Percentiles rank a stretch among this genome's conserved stretches.
Conservation (phyloP, 2,888 invertebrate species). For the Hyalella azteca region DNA sequence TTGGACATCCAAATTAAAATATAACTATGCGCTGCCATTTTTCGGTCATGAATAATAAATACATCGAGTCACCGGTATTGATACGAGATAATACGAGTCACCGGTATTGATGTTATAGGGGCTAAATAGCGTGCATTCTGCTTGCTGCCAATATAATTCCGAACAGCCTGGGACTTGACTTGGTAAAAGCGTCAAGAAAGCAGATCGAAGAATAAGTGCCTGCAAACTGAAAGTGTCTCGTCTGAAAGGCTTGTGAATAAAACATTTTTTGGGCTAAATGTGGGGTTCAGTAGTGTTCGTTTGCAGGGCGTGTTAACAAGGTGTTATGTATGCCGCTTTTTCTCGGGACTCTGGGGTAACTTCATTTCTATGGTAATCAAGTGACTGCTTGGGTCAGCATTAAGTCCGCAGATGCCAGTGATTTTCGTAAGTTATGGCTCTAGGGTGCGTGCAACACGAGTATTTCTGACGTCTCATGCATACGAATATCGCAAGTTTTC, state of each 20-base stretch:
- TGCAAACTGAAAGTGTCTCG: no score
- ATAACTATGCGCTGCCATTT: no score
- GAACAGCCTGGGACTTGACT: no score
- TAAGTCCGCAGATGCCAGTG: conserved; percentile 27
- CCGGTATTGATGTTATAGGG: no score
- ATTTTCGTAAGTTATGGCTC: conserved; percentile 14
- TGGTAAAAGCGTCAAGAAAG: no score
- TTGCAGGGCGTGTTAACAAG: background rate
- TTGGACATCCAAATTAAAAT: no score
- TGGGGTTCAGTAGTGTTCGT: background rate
- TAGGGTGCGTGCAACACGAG: conserved; percentile 32
- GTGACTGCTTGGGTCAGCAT: conserved; percentile 27
- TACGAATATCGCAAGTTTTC: conserved; percentile 7
- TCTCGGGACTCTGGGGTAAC: conserved; percentile 8
- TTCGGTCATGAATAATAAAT: no score
- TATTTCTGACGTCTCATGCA: conserved; percentile 4
- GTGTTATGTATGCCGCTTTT: conserved; percentile 29
- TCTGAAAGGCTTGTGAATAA: conserved; percentile 20
- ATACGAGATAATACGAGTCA: no score
- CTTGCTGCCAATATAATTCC: no score
- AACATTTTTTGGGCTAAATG: background rate
- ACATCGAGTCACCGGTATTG: no score
- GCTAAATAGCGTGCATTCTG: no score
- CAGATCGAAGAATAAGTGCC: no score
- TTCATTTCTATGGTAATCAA: conserved; percentile 36